These are phyloP conservation scores for Adela reaumurella DNA, from an alignment of 2,888 invertebrate species.

Conservation along the genomic window DNA sequence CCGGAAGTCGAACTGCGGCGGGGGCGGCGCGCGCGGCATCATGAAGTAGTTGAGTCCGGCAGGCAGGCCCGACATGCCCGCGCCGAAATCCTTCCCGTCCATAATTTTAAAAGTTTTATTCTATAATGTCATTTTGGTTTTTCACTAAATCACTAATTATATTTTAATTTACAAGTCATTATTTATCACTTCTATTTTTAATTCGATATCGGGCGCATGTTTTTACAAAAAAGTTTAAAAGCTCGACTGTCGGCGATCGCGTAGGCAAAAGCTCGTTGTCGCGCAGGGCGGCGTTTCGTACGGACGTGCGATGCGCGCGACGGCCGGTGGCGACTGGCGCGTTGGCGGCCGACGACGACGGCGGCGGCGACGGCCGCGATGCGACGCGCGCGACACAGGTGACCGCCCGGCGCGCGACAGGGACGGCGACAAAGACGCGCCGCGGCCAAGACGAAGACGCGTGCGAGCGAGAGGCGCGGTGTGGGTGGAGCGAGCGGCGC, in stretches of 20 bases:
- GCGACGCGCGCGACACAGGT: conserved; percentile 60
- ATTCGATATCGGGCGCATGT: too few relatives aligned
- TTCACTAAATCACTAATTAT: background rate
- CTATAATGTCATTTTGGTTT: background rate
- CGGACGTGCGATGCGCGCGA: conserved; percentile 28
- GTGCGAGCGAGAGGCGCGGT: conserved; percentile 36
- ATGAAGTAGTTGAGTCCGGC: conserved; percentile 51
- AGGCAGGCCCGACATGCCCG: conserved; percentile 46
- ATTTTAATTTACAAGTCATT: background rate
- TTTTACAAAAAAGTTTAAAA: too few relatives aligned
- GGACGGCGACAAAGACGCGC: conserved; percentile 24
- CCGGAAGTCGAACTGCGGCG: conserved; percentile 86
- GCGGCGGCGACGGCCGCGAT: conserved; percentile 33
- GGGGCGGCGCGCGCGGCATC: conserved; percentile 65
- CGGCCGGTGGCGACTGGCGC: conserved; percentile 13
- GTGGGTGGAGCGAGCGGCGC: conserved; percentile 18
- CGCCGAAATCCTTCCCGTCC: conserved; percentile 46
- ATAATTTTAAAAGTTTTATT: conserved; percentile 29
- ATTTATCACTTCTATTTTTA: too few relatives aligned
- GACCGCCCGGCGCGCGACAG: conserved; percentile 44
- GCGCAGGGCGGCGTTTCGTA: conserved; percentile 13
- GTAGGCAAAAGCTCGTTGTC: background rate
- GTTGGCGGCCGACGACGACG: background rate
- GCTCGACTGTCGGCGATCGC: too few relatives aligned
- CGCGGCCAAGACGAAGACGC: conserved; percentile 25